phyloP scores from a whole-genome alignment of 2,888 invertebrate genomes.

The Galerucella pusilla region DNA sequence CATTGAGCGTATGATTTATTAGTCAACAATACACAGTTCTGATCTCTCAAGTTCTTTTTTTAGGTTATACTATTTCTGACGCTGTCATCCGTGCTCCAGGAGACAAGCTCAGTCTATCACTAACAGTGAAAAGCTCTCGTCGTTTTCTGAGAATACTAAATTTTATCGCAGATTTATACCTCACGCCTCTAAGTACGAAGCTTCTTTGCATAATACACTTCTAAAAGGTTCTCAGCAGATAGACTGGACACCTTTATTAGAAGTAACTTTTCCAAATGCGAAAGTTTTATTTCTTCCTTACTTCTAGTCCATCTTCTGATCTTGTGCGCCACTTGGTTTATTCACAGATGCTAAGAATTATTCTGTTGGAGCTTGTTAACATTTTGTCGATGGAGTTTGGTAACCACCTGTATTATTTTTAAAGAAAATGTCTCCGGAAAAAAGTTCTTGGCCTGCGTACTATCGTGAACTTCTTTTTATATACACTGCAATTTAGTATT shows the following conservation, averaged over 20 bases:
- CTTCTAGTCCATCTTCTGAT: conserved; percentile 1
- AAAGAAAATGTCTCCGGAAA: background rate
- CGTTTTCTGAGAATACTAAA: background rate
- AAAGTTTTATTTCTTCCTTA: background rate
- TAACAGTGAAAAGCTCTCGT: background rate
- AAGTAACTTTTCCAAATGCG: background rate
- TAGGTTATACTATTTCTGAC: background rate
- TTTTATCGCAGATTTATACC: conserved; percentile 12
- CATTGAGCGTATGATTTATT: too few relatives aligned
- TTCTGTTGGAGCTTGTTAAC: conserved; percentile 11
- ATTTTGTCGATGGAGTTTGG: background rate
- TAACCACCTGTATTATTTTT: background rate
- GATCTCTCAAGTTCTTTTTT: background rate
- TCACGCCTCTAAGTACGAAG: conserved; percentile 2
- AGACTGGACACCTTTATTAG: conserved; percentile 4
- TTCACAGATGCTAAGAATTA: conserved; percentile 11
- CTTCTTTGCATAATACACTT: background rate
- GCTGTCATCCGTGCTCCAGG: background rate
- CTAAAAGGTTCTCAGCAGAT: background rate
- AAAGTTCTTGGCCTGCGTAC: background rate
- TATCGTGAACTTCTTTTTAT: background rate
- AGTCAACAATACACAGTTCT: too few relatives aligned
- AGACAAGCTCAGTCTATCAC: background rate
- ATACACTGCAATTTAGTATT: background rate
- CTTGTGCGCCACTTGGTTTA: background rate